Evolutionary conservation across 2,888 invertebrate species (phyloP).

Genomic region (Xylota segnis): DNA sequence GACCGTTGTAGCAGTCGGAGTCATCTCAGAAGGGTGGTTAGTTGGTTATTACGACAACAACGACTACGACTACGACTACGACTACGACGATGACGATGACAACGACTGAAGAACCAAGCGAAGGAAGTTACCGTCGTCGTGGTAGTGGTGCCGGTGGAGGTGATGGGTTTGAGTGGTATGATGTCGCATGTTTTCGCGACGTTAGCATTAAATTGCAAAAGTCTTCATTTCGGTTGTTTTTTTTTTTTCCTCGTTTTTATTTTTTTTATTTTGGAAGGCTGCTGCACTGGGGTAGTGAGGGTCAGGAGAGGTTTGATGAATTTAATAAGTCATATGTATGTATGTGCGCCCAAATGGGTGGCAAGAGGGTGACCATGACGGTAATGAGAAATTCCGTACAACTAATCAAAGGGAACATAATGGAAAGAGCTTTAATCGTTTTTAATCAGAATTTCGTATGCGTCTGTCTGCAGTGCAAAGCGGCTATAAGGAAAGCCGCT

Average conservation of each 20-base stretch:
- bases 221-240: slow-evolving; percentile 62
- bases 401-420: slow-evolving; percentile 50
- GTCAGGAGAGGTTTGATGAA: slow-evolving; percentile 48
- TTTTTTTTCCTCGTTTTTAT: not conserved
- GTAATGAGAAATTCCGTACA: slow-evolving; percentile 52
- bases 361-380: not conserved
- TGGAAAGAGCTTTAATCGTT: slow-evolving; percentile 43
- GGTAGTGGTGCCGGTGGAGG: slow-evolving; percentile 21
- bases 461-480: slow-evolving; percentile 2
- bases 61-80: not conserved
- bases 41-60: slow-evolving; percentile 1
- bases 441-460: slow-evolving; percentile 53
- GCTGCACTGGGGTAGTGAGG: slow-evolving; percentile 11
- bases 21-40: slow-evolving; percentile 37
- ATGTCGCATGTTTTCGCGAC: slow-evolving; percentile 71
- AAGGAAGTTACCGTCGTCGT: slow-evolving; percentile 40
- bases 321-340: slow-evolving; percentile 56
- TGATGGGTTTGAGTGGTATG: slow-evolving; percentile 59
- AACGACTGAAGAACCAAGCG: slow-evolving; percentile 45
- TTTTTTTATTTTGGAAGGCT: slow-evolving; percentile 12
- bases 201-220: slow-evolving; percentile 74
- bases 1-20: slow-evolving; percentile 19
- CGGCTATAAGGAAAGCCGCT: slow-evolving; percentile 21
- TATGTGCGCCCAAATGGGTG: slow-evolving; percentile 32
- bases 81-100: slow-evolving; percentile 12